Evolutionary conservation across 2,113 vertebrate species (phyloP).

Genomic region (Psilopsiagon aurifrons): DNA sequence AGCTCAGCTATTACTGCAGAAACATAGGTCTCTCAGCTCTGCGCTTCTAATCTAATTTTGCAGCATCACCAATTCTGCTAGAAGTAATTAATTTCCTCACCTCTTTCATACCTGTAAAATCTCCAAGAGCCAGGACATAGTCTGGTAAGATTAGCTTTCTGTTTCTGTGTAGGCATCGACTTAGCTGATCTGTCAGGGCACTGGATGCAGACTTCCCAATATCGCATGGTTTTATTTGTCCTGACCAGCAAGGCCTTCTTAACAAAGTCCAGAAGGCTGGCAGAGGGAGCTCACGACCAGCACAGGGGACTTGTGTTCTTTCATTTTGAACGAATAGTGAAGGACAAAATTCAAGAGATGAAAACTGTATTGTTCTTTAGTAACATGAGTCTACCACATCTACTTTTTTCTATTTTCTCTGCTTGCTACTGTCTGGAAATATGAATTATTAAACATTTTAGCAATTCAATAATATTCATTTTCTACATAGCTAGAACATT

Average conservation of each 20-base stretch:
- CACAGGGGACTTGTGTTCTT: neutral
- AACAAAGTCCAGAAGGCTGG: neutral
- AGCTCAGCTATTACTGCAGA: neutral
- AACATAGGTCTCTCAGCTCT: neutral
- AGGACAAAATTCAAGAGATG: neutral
- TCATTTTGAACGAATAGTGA: neutral
- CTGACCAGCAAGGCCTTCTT: neutral
- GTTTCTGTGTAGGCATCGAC: neutral
- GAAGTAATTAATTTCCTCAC: neutral
- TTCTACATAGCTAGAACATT: neutral
- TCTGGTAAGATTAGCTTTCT: neutral
- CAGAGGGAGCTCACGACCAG: neutral
- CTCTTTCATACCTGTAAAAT: neutral
- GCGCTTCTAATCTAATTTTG: neutral
- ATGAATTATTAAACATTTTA: slow-evolving; percentile 1
- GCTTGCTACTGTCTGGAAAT: neutral
- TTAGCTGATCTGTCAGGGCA: neutral
- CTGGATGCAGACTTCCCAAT: neutral
- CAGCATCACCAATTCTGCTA: neutral
- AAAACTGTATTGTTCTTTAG: neutral
- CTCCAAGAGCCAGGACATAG: neutral
- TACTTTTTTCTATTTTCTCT: neutral
- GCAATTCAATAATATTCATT: neutral
- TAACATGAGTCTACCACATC: neutral
- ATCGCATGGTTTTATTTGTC: neutral